Evolutionary conservation across 2,797 vertebrate species (phyloP).

Genomic region (Peromyscus melanophrys): DNA sequence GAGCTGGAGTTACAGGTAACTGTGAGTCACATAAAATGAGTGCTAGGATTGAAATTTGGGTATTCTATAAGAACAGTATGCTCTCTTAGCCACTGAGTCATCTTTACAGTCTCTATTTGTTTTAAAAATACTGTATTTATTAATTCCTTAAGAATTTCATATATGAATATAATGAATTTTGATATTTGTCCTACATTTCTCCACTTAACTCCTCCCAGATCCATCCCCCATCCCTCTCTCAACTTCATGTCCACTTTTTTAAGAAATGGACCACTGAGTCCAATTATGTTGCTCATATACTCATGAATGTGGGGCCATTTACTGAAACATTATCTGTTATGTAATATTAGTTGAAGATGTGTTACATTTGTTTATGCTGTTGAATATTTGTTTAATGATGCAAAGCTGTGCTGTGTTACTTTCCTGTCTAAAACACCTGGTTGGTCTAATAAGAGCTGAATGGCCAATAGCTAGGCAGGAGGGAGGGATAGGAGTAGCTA

Average conservation of each 20-base stretch:
- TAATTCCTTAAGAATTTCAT: neutral
- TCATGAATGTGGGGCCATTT: neutral
- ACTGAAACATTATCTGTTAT: neutral
- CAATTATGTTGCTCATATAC: neutral
- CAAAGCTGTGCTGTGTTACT: too few relatives aligned
- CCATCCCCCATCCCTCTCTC: neutral
- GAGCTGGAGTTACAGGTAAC: too few relatives aligned
- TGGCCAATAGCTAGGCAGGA: too few relatives aligned
- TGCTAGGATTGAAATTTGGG: too few relatives aligned
- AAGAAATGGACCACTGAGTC: neutral
- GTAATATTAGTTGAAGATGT: too few relatives aligned
- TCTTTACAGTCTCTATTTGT: neutral
- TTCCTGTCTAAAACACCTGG: too few relatives aligned
- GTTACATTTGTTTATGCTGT: too few relatives aligned
- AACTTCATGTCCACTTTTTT: neutral
- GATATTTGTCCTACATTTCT: neutral
- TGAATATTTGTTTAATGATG: too few relatives aligned
- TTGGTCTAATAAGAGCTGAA: too few relatives aligned
- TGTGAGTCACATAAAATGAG: too few relatives aligned
- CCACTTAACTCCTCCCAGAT: too few relatives aligned
- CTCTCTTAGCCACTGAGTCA: neutral
- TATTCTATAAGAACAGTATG: neutral
- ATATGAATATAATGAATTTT: neutral
- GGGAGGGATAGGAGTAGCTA: too few relatives aligned
- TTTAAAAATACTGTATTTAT: neutral